A percentile compares a stretch with the other conserved stretches of the same genome.
These are phyloP conservation scores for Mohoua ochrocephala DNA, from an alignment of 2,113 vertebrate species.

Conservation along the genomic window DNA sequence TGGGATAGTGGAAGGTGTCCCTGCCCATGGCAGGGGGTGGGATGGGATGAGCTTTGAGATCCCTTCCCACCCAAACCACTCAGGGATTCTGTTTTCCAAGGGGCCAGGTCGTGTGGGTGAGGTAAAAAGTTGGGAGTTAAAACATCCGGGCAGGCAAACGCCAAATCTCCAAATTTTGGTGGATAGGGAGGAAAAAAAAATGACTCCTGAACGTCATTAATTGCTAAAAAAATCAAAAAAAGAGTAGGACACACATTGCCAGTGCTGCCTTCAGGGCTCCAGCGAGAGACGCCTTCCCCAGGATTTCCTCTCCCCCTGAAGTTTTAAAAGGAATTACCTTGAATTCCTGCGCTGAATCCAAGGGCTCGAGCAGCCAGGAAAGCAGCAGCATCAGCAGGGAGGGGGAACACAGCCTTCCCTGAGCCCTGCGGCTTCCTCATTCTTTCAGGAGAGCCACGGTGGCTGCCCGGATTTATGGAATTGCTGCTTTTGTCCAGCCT, in stretches of 20 bases:
- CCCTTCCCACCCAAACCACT: neutral
- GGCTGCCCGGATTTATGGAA: slow-evolving; percentile 1
- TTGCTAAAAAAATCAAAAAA: neutral
- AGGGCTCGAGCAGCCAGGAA: neutral
- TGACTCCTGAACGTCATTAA: neutral
- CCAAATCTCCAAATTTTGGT: neutral
- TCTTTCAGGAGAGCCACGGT: neutral
- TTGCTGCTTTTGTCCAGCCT: slow-evolving; percentile 44
- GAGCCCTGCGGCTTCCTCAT: slow-evolving; percentile 13
- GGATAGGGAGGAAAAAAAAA: rapidly evolving
- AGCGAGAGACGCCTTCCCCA: neutral
- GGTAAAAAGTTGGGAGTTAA: neutral
- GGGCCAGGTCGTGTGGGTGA: rapidly evolving
- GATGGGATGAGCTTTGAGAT: neutral
- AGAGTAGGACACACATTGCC: neutral
- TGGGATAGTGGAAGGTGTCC: rapidly evolving
- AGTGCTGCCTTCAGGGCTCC: neutral
- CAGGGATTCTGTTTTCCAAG: neutral
- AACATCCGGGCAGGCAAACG: neutral
- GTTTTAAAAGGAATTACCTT: slow-evolving; percentile 4
- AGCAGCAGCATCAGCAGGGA: neutral
- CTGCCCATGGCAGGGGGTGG: neutral
- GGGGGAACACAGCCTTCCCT: neutral
- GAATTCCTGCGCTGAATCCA: neutral
- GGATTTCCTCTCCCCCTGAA: neutral